These are phyloP conservation scores for Acropora tenuis DNA, from an alignment of 64 coral and sea anemone species.

Conservation along the genomic window DNA sequence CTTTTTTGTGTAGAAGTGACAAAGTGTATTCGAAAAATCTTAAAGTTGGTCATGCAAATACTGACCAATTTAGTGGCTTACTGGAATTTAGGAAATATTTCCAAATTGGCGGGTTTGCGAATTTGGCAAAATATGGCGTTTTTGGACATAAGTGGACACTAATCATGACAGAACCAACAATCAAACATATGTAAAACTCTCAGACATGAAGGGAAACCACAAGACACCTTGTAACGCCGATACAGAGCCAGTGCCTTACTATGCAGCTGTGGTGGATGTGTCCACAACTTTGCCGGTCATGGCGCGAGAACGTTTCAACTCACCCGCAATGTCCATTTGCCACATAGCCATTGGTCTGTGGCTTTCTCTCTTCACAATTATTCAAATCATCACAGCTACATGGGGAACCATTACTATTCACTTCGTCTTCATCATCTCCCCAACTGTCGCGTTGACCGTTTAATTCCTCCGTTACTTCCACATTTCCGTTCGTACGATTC, in stretches of 20 bases:
- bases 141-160: too few relatives aligned
- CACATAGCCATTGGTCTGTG: not conserved
- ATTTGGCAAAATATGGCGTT: too few relatives aligned
- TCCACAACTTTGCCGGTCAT: not conserved
- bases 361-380: not conserved
- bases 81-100: not conserved
- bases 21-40: too few relatives aligned
- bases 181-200: not conserved
- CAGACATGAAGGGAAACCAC: too few relatives aligned
- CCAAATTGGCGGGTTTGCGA: not conserved
- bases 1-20: too few relatives aligned
- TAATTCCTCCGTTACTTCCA: slow-evolving; percentile 24
- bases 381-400: slow-evolving; percentile 62
- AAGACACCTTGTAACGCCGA: not conserved
- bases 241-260: too few relatives aligned
- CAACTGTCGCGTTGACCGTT: slow-evolving; percentile 49
- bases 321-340: slow-evolving; percentile 65
- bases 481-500: slow-evolving; percentile 56
- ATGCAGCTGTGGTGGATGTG: too few relatives aligned
- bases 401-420: slow-evolving; percentile 52
- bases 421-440: slow-evolving; percentile 76
- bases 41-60: too few relatives aligned
- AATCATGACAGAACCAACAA: too few relatives aligned
- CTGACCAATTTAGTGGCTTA: not conserved
- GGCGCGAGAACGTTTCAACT: not conserved